Conservation (phyloP, 1,140 invertebrate species). For the Sitophilus oryzae region DNA sequence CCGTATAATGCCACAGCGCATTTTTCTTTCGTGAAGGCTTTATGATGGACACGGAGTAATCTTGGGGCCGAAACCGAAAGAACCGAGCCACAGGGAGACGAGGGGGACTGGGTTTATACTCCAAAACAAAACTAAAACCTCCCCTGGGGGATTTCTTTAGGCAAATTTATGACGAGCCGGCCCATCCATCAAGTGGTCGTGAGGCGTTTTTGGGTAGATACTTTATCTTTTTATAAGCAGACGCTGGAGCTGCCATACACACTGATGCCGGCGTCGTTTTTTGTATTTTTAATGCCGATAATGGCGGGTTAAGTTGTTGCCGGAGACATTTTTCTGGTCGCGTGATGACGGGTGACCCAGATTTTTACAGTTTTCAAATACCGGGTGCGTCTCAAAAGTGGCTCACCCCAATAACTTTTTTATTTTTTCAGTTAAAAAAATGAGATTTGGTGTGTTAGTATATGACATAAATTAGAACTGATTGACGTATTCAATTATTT, state of each 20-base stretch:
- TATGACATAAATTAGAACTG: too few species aligned
- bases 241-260: slow-evolving; percentile 19
- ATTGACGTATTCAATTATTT: too few species aligned
- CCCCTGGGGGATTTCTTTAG: slow-evolving; percentile 31
- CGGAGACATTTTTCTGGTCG: too few species aligned
- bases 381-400: too few species aligned
- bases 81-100: too few species aligned
- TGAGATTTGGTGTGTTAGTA: too few species aligned
- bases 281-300: slow-evolving; percentile 22
- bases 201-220: slow-evolving; percentile 19
- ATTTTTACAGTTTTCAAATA: too few species aligned
- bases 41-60: slow-evolving; percentile 19
- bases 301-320: slow-evolving; percentile 21
- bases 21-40: slow-evolving; percentile 25
- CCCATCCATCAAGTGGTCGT: slow-evolving; percentile 28
- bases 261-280: slow-evolving; percentile 11
- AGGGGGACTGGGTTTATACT: slow-evolving; percentile 13
- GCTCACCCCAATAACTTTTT: too few species aligned
- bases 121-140: slow-evolving; percentile 18
- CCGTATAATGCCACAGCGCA: slow-evolving; percentile 23
- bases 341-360: too few species aligned
- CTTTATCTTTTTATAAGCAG: slow-evolving; percentile 28
- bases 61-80: not conserved
- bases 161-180: slow-evolving; percentile 30
- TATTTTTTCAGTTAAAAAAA: too few species aligned